Conservation (phyloP, 2,888 invertebrate species). For the Zeuzera pyrina region DNA sequence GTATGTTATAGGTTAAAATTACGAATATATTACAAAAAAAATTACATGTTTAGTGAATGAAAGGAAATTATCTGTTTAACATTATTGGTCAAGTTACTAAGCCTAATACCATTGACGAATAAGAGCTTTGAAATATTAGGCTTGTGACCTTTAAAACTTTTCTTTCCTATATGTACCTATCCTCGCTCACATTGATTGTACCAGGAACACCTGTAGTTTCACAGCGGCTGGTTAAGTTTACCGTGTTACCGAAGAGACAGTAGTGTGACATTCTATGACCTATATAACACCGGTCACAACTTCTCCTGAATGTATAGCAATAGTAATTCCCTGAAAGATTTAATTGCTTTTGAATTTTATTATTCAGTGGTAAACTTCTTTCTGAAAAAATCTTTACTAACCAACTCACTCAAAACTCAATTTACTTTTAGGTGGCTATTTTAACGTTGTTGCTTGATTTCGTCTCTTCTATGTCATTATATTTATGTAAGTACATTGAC, state of each 20-base stretch:
- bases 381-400: too few species aligned
- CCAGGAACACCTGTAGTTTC: conserved; percentile 94
- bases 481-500: not conserved
- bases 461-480: too few species aligned
- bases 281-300: conserved; percentile 95
- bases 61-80: not conserved
- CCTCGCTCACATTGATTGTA: conserved; percentile 92
- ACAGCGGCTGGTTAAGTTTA: conserved; percentile 93
- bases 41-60: not conserved
- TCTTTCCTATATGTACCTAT: conserved; percentile 91
- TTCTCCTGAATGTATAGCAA: conserved; percentile 95
- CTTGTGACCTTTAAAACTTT: conserved; percentile 4
- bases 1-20: not conserved
- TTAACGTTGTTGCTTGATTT: too few species aligned
- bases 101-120: not conserved
- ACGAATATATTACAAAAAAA: not conserved
- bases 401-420: too few species aligned
- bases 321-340: conserved; percentile 85
- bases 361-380: too few species aligned
- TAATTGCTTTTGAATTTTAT: too few species aligned
- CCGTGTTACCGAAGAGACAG: conserved; percentile 94
- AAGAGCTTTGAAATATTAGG: not conserved
- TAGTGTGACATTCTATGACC: conserved; percentile 95
- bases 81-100: not conserved
- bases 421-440: too few species aligned